Base-by-base conservation (phyloP, 2,113 vertebrate genomes). In the Cololabis saira region DNA sequence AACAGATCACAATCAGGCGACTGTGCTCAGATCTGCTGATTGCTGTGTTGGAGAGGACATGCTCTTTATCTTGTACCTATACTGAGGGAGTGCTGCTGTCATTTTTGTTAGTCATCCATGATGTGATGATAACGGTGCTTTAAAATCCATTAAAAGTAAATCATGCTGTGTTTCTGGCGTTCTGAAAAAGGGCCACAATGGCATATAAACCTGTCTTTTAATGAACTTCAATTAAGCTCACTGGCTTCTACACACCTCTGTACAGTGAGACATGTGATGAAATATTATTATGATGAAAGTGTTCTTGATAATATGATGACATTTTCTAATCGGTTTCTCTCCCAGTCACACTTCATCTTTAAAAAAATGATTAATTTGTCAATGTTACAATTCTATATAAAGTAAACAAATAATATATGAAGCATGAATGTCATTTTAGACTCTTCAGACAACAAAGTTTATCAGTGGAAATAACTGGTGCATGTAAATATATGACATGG, bases 1-100 rank as follows among this genome's bases (percentile, higher is more conserved):
- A 80, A 87, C 78, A 67, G 76, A 85, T 89, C 70, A 83, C 81
- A 88, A 87, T 87, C 82, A 85, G 67, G 62, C 65, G 18, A 56
- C 72, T 71, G 72, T 68, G 74, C 53, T 78, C 71, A 60, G 81
- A 85, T 82, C 67, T 48, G 74, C 78, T 82, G 76, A 88, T 83
- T 75, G 78, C 74, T 70, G 71, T 74, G 79, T 85, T 71, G 51
- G 60, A 76, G 69, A 63, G 67, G 50, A 70, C 54, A 50, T 56
- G 71, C 59, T 68, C 73, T 74, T 71, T 59, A 62, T 84, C 65
- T 80, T 54, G 49, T 65, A 41, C 74, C 78, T 69, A 61, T 30
- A 59, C 49, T 41, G 64, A 74, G 64, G 61, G 67, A 27, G 51
- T 57, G 68, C 16, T 24, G 49, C 53, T 71, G 71, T 70, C 62